Evolutionary conservation across 2,888 invertebrate species (phyloP), one percentile per base, ranked within the genome.

Genomic region (Iselma pallidipennis): DNA sequence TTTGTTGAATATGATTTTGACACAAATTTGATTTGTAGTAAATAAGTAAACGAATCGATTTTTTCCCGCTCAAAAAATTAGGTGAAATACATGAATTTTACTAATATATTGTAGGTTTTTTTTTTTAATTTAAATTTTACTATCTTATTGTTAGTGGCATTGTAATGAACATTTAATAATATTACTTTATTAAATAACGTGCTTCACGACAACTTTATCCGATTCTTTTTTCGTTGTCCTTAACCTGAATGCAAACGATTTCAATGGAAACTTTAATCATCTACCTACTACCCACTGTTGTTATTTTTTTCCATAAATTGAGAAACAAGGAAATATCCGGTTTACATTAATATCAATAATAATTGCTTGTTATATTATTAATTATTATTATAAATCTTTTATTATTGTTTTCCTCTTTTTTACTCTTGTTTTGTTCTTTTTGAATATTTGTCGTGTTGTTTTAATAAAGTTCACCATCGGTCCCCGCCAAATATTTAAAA

Each of bases 191-290:
- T 63, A 58, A 60, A 64, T 54, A 63, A 59, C 65, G 61, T 65
- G 65, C 57, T 61, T 61, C 61, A 61, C 65, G 65, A 65, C 61
- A 65, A 57, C 57, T 59, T 59, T 64, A 55, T 58, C 59, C 50
- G 53, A 49, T 12, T 51, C 33, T 59, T 65, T 61, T 67, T 67
- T 66, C 62, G 63, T 59, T 60, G 71, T 65, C 71, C 71, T 71
- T 71, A 71, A 71, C 71, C 71, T 68, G 66, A 60, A 70, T 70
- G 57, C 58, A 33, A 59, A 63, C 55, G 61, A 66, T 69, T 69
- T 68, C 71, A 71, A 68, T 71, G 69, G 59, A 66, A 61, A 59
- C 29, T 23, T 49, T 49, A 49, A 55, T 45, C 54, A 31, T 28
- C 26, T 26, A 45, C 26, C 42, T 33, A 25, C 33, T 53, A 1